A percentile compares a stretch with the other conserved stretches of the same genome.
phyloP scores from a whole-genome alignment of 1,140 invertebrate species.

The Pseudobourletiella spinata region DNA sequence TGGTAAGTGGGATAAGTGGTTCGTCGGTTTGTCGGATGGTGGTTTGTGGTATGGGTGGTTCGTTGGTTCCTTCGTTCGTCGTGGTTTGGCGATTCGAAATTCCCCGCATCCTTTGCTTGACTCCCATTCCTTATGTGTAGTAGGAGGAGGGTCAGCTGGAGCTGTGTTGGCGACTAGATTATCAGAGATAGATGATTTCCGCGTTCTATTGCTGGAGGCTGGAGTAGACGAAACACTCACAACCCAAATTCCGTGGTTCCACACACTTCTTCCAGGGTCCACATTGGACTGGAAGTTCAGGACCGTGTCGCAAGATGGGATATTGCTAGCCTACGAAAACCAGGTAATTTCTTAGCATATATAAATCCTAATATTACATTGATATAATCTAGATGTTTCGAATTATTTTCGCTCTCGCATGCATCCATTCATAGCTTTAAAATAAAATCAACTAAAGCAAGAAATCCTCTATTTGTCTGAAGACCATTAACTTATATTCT shows the following conservation, averaged over 20 bases:
- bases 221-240: conserved; percentile 76
- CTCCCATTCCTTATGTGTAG: too few species aligned
- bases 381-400: too few species aligned
- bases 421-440: neutral
- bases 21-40: too few species aligned
- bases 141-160: conserved; percentile 78
- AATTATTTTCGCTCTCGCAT: neutral
- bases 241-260: conserved; percentile 69
- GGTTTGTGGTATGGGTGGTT: too few species aligned
- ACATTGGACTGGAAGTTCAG: conserved; percentile 87
- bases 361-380: too few species aligned
- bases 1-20: too few species aligned
- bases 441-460: too few species aligned
- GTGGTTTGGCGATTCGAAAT: too few species aligned
- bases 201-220: conserved; percentile 73
- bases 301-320: conserved; percentile 44
- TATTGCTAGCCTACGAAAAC: conserved; percentile 25
- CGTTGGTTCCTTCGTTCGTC: too few species aligned
- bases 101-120: too few species aligned
- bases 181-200: conserved; percentile 66
- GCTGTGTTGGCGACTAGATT: conserved; percentile 74
- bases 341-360: conserved; percentile 28
- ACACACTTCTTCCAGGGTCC: conserved; percentile 77
- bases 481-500: too few species aligned
- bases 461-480: too few species aligned